These are phyloP conservation scores for Onchidella celtica DNA, from an alignment of 2,888 invertebrate species.

Conservation along the genomic window DNA sequence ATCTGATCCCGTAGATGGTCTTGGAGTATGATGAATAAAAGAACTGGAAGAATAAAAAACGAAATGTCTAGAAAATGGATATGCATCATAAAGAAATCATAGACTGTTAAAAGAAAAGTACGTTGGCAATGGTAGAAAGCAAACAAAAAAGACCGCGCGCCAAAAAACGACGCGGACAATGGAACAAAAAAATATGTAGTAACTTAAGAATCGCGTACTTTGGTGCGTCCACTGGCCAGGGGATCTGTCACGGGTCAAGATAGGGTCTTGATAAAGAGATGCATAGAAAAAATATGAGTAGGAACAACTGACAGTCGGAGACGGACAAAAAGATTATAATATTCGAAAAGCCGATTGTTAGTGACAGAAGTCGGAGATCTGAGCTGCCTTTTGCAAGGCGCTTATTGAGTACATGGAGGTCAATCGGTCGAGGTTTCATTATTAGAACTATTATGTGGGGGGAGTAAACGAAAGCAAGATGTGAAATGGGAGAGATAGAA, in stretches of 20 bases:
- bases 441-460: too few relatives aligned
- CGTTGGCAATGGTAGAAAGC: neutral
- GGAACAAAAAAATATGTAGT: neutral
- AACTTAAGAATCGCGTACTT: conserved; percentile 20
- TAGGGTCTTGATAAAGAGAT: conserved; percentile 2
- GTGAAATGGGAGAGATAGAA: too few relatives aligned
- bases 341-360: too few relatives aligned
- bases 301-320: too few relatives aligned
- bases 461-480: too few relatives aligned
- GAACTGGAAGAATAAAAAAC: neutral
- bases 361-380: too few relatives aligned
- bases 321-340: too few relatives aligned
- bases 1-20: neutral
- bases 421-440: too few relatives aligned
- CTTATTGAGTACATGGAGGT: too few relatives aligned
- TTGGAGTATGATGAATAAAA: neutral
- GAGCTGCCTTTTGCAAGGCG: too few relatives aligned
- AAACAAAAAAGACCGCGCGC: neutral
- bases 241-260: neutral
- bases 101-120: conserved; percentile 7
- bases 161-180: neutral
- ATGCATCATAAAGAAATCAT: neutral
- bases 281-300: neutral
- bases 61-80: too few relatives aligned
- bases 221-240: neutral